These are phyloP conservation scores for Arge pagana DNA, from an alignment of 2,888 invertebrate species.

Conservation along the genomic window DNA sequence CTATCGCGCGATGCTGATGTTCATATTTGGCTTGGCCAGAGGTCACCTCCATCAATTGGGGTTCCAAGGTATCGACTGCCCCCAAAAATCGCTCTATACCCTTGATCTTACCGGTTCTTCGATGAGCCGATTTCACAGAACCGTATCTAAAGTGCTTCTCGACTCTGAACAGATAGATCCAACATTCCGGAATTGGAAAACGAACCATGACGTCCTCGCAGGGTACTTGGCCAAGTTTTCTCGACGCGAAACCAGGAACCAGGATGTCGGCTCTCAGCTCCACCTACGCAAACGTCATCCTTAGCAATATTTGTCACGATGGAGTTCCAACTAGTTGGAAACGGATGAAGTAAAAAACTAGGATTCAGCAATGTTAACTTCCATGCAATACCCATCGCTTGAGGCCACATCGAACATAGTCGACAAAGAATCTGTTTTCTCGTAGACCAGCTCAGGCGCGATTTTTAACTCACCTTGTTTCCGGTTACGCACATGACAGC, in stretches of 20 bases:
- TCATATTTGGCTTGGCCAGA: slow-evolving; percentile 98
- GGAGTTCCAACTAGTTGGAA: slow-evolving; percentile 3
- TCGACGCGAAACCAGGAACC: slow-evolving; percentile 95
- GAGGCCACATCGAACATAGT: not conserved
- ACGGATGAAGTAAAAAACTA: not conserved
- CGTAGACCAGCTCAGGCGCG: no score
- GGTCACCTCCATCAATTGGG: slow-evolving; percentile 92
- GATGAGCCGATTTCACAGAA: slow-evolving; percentile 55
- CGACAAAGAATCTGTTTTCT: not conserved
- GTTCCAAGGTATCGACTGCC: slow-evolving; percentile 86
- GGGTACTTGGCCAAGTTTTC: slow-evolving; percentile 93
- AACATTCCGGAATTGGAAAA: slow-evolving; percentile 98
- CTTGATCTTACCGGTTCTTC: slow-evolving; percentile 87
- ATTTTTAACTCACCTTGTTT: slow-evolving; percentile 66
- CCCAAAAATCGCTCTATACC: slow-evolving; percentile 92
- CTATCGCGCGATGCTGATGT: slow-evolving; percentile 95
- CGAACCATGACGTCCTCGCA: slow-evolving; percentile 96
- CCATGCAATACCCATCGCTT: not conserved
- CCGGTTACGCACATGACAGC: slow-evolving; percentile 87
- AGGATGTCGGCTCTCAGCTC: slow-evolving; percentile 94
- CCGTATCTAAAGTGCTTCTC: slow-evolving; percentile 88
- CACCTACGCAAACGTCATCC: slow-evolving; percentile 63
- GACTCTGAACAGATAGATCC: slow-evolving; percentile 98
- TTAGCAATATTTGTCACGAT: slow-evolving; percentile 10
- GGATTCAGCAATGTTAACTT: slow-evolving; percentile 3